These are phyloP conservation scores for Bucco capensis DNA, from an alignment of 2,113 vertebrate genomes.

Conservation along the genomic window DNA sequence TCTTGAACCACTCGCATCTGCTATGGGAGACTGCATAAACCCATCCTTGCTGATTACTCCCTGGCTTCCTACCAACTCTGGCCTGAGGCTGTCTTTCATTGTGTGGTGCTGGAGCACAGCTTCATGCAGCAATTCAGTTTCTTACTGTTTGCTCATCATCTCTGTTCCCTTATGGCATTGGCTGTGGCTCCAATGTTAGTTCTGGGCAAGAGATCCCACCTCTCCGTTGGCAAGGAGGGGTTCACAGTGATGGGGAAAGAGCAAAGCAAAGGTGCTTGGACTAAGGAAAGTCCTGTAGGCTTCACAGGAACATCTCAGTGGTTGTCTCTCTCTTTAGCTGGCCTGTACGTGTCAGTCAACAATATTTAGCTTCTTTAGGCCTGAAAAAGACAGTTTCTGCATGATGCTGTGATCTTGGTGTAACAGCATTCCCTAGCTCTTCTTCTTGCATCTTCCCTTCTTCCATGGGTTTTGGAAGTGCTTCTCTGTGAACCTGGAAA, in stretches of 20 bases:
- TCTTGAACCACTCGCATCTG: neutral
- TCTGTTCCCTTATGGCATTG: neutral
- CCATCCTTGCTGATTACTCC: neutral
- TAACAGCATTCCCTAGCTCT: neutral
- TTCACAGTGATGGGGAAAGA: neutral
- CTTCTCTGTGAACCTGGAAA: neutral
- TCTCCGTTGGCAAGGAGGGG: neutral
- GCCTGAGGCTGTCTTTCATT: neutral
- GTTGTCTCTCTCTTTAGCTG: neutral
- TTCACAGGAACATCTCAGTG: neutral
- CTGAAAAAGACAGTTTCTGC: neutral
- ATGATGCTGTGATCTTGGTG: neutral
- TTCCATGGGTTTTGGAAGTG: neutral
- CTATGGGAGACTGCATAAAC: neutral
- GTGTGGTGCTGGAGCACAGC: neutral
- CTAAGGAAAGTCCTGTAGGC: neutral
- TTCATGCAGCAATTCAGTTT: neutral
- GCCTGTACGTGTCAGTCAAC: neutral
- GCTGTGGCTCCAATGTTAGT: neutral
- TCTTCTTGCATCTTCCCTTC: neutral
- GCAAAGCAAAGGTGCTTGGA: neutral
- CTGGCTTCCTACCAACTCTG: neutral
- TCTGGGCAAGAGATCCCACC: neutral
- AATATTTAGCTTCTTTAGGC: neutral
- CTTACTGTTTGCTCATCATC: neutral